Evolutionary conservation across 2,113 vertebrate species (phyloP).

Genomic region (Panthera uncia): DNA sequence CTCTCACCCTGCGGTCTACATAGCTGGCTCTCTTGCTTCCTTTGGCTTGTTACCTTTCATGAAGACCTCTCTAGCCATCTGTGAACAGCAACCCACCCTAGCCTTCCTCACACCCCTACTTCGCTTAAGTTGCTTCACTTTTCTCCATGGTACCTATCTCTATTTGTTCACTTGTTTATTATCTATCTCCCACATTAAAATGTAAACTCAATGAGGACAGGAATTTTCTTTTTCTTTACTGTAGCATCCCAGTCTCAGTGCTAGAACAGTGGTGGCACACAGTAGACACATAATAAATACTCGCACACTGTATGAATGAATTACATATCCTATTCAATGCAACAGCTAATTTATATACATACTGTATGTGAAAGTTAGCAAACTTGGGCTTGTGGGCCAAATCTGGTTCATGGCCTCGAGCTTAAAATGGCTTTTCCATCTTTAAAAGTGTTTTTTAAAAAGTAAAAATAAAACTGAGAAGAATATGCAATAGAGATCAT

Average conservation of each 20-base stretch:
- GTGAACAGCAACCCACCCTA: not conserved
- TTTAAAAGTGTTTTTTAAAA: conserved; percentile 23
- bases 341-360: not conserved
- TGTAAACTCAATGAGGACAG: not conserved
- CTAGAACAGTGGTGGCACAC: not conserved
- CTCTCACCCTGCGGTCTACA: not conserved
- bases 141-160: not conserved
- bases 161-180: not conserved
- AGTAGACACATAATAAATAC: not conserved
- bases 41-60: not conserved
- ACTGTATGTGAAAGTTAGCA: not conserved
- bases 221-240: not conserved
- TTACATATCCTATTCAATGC: not conserved
- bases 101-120: not conserved
- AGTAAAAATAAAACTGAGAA: conserved; percentile 41
- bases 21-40: not conserved
- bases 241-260: not conserved
- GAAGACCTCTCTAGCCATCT: not conserved
- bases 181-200: not conserved
- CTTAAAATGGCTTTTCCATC: not conserved
- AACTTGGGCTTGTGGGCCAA: not conserved
- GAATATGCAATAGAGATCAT: not conserved
- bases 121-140: not conserved
- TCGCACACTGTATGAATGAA: not conserved
- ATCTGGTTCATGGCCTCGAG: not conserved